Percentiles rank a stretch among this genome's conserved stretches.
Evolutionary conservation across 2,113 vertebrate species (phyloP).

Genomic region (Alligator sinensis): DNA sequence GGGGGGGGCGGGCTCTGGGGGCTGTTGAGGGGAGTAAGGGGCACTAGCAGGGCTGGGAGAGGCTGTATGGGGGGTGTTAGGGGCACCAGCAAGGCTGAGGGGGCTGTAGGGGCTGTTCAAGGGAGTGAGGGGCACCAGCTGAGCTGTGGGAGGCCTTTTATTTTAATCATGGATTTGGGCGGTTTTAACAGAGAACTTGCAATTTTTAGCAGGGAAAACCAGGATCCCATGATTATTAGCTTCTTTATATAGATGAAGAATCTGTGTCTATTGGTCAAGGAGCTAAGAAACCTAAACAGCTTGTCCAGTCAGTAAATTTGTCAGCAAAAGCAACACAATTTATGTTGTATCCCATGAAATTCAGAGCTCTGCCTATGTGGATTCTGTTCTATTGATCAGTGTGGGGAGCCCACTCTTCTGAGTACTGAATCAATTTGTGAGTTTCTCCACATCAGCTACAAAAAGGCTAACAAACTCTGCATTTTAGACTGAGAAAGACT

Average conservation of each 20-base stretch:
- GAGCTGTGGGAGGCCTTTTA: no score
- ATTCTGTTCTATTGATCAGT: not conserved
- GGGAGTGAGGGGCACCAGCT: no score
- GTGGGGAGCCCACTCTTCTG: not conserved
- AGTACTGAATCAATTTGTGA: not conserved
- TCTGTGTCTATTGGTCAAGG: not conserved
- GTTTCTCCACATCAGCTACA: not conserved
- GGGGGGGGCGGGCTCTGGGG: no score
- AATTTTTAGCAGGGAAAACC: no score
- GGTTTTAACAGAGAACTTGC: no score
- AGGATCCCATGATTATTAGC: not conserved
- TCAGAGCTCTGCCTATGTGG: not conserved
- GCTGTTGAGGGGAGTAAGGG: no score
- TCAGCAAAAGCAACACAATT: not conserved
- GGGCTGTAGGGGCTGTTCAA: no score
- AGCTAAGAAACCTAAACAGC: not conserved
- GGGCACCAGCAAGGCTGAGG: no score
- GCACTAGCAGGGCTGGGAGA: no score
- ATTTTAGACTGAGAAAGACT: not conserved
- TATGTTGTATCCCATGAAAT: not conserved
- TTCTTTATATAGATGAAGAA: not conserved
- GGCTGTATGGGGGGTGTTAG: no score
- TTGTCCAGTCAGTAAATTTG: not conserved
- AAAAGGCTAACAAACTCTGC: conserved; percentile 6
- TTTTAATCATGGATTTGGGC: no score